Evolutionary conservation across 2,888 invertebrate genomes (phyloP).

Genomic region (Arge pagana): DNA sequence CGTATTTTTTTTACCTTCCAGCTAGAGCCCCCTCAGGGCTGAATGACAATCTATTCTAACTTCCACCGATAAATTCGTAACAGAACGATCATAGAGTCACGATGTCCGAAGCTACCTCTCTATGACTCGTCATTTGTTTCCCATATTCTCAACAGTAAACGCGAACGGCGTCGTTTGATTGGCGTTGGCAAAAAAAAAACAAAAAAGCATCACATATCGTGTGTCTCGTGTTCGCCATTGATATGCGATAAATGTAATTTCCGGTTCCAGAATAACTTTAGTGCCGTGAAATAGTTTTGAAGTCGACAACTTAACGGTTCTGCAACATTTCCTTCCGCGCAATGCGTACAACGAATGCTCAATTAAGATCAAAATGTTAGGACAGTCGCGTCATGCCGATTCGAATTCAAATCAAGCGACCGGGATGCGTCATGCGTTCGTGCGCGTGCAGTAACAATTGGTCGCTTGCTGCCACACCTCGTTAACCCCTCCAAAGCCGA

Average conservation of each 20-base stretch:
- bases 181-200: background rate
- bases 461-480: slow-evolving; percentile 12
- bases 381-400: background rate
- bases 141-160: too few relatives aligned
- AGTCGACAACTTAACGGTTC: slow-evolving; percentile 2
- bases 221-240: background rate
- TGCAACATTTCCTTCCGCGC: background rate
- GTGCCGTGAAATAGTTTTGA: too few relatives aligned
- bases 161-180: too few relatives aligned
- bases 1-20: too few relatives aligned
- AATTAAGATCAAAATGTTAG: background rate
- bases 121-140: too few relatives aligned
- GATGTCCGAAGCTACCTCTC: too few relatives aligned
- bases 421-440: background rate
- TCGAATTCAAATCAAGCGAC: too few relatives aligned
- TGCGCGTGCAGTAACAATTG: background rate
- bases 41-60: too few relatives aligned
- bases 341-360: background rate
- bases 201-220: background rate
- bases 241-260: slow-evolving; percentile 3
- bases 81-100: too few relatives aligned
- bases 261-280: slow-evolving; percentile 1
- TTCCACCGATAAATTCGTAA: too few relatives aligned
- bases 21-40: too few relatives aligned
- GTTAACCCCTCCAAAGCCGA: background rate